Percentiles rank a stretch among this genome's conserved stretches.
These are phyloP conservation scores for Myotis daubentonii DNA, from an alignment of 2,797 vertebrate genomes.

Conservation along the genomic window DNA sequence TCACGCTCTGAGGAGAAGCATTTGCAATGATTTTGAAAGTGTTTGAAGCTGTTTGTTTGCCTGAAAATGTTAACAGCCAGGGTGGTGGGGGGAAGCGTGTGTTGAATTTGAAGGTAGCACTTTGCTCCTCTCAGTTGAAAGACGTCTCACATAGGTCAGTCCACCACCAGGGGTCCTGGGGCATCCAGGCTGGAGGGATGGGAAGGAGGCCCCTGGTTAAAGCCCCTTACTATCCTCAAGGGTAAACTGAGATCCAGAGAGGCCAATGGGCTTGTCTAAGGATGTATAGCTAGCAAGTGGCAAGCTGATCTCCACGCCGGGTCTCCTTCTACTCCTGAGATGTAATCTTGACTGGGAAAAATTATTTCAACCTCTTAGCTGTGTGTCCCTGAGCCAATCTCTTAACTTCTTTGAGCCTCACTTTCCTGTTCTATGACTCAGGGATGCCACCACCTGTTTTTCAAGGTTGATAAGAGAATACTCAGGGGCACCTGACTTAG, in stretches of 20 bases:
- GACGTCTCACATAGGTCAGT: background rate
- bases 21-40: slow-evolving; percentile 73
- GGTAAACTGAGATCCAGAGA: background rate
- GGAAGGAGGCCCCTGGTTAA: background rate
- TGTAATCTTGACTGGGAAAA: background rate
- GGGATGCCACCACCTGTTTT: background rate
- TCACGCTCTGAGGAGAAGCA: slow-evolving; percentile 78
- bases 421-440: background rate
- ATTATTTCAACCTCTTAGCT: background rate
- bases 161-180: fast-evolving
- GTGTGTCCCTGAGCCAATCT: background rate
- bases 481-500: background rate
- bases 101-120: background rate
- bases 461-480: background rate
- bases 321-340: background rate
- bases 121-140: slow-evolving; percentile 37
- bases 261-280: background rate
- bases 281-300: background rate
- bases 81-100: background rate
- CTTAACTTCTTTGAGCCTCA: background rate
- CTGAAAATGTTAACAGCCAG: slow-evolving; percentile 54
- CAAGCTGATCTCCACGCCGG: background rate
- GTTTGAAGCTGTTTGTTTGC: slow-evolving; percentile 66
- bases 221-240: background rate
- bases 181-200: background rate